Conservation (phyloP, 2,797 vertebrate species). For the Myotis findleyi region DNA sequence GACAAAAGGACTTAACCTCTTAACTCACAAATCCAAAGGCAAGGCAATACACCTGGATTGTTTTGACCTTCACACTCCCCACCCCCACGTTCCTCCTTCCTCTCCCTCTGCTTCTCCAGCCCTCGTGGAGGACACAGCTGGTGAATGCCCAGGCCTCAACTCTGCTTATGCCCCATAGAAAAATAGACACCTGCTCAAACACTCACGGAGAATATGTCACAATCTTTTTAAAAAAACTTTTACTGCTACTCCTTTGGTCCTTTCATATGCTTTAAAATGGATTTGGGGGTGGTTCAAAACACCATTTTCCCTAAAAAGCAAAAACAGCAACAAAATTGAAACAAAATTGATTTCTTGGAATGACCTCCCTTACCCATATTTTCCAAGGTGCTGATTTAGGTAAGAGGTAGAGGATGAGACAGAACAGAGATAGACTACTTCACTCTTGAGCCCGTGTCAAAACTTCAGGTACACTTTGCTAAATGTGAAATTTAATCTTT, state of each 20-base stretch:
- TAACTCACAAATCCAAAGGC: not conserved
- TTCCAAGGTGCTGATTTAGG: not conserved
- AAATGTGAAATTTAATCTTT: not conserved
- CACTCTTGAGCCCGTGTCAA: not conserved
- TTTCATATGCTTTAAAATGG: not conserved
- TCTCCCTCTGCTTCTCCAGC: not conserved
- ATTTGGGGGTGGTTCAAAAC: not conserved
- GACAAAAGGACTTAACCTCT: not conserved
- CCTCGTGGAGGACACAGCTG: not conserved
- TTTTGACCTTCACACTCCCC: not conserved
- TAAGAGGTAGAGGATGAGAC: not conserved
- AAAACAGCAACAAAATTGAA: not conserved
- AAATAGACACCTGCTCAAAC: not conserved
- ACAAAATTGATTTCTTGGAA: not conserved
- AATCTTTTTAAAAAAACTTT: not conserved
- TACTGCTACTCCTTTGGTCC: not conserved
- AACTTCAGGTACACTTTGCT: not conserved
- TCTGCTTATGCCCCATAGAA: not conserved
- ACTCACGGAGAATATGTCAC: not conserved
- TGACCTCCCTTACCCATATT: not conserved
- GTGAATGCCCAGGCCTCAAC: not conserved
- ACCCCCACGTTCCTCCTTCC: fast-evolving
- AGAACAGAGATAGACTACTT: not conserved
- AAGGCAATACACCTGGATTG: not conserved
- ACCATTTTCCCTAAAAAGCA: not conserved